Evolutionary conservation across 2,797 vertebrate genomes (phyloP).

Genomic region (Argyrosomus regius): DNA sequence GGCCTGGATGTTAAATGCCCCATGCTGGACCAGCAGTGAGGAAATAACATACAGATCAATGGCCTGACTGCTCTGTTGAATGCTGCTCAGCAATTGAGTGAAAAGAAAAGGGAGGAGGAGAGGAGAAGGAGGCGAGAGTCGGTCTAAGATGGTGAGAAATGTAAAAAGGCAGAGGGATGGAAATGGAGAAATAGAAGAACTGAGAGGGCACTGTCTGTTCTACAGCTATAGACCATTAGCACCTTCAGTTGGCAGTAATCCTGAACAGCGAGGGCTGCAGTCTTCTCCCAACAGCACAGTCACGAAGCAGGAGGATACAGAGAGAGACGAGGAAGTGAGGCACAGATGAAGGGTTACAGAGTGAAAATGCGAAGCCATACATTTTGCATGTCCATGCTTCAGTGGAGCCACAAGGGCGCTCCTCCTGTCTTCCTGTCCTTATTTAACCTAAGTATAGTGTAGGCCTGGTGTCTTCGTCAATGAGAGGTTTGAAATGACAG

Average conservation of each 20-base stretch:
- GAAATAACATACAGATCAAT: conserved; percentile 42
- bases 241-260: conserved; percentile 58
- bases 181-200: conserved; percentile 33
- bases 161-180: conserved; percentile 33
- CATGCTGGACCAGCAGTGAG: conserved; percentile 12
- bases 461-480: not conserved
- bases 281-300: conserved; percentile 54
- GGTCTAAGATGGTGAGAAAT: conserved; percentile 6
- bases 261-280: conserved; percentile 41
- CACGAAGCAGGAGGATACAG: conserved; percentile 52
- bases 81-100: conserved; percentile 12
- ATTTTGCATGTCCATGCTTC: conserved; percentile 57
- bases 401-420: conserved; percentile 13
- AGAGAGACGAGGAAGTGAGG: conserved; percentile 17
- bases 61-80: conserved; percentile 29
- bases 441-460: conserved; percentile 17
- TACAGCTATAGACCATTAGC: conserved; percentile 67
- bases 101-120: conserved; percentile 7
- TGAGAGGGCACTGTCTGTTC: conserved; percentile 45
- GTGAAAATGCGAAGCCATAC: conserved; percentile 35
- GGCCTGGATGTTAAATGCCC: conserved; percentile 5
- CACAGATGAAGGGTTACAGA: conserved; percentile 2
- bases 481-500: conserved; percentile 7
- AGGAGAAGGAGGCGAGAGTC: not conserved
- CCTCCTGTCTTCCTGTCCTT: conserved; percentile 43